Evolutionary conservation across 2,797 vertebrate species (phyloP).

Genomic region (Valencia hispanica): DNA sequence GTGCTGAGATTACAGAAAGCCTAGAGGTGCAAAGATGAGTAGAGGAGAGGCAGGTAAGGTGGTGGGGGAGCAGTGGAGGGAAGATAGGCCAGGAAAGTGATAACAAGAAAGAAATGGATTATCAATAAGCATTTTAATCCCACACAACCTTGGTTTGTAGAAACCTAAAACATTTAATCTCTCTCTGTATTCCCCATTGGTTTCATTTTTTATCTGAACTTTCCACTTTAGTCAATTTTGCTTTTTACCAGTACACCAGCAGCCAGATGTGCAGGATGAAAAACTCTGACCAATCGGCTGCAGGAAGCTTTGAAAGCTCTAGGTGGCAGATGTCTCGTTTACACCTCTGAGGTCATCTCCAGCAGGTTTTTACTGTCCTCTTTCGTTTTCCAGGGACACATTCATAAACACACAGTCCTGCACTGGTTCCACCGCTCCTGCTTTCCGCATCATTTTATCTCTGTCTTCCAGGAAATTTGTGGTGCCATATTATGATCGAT

Average conservation of each 20-base stretch:
- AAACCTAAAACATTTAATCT: slow-evolving; percentile 40
- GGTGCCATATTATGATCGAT: slow-evolving; percentile 70
- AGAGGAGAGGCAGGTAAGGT: slow-evolving; percentile 12
- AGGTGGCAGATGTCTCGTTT: slow-evolving; percentile 62
- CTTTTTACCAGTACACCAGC: neutral
- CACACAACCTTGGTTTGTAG: slow-evolving; percentile 13
- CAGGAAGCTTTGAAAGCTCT: slow-evolving; percentile 27
- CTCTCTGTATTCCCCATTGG: slow-evolving; percentile 21
- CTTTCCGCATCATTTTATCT: slow-evolving; percentile 53
- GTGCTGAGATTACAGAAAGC: slow-evolving; percentile 60
- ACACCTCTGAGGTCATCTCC: slow-evolving; percentile 46
- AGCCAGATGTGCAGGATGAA: slow-evolving; percentile 27
- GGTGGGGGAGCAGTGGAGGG: slow-evolving; percentile 19
- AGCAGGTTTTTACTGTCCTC: slow-evolving; percentile 35
- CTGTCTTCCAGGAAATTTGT: slow-evolving; percentile 68
- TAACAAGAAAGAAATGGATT: slow-evolving; percentile 27
- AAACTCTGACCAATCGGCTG: slow-evolving; percentile 46
- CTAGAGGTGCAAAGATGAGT: slow-evolving; percentile 29
- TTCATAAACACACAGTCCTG: slow-evolving; percentile 18
- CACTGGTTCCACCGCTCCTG: slow-evolving; percentile 39
- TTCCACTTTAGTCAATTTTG: slow-evolving; percentile 39
- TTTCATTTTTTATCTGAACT: slow-evolving; percentile 45
- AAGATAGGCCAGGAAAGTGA: slow-evolving; percentile 50
- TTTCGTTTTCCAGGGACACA: slow-evolving; percentile 17
- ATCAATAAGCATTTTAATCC: slow-evolving; percentile 48